Evolutionary conservation across 2,888 invertebrate genomes (phyloP).

Genomic region (Eugnorisma glareosa): DNA sequence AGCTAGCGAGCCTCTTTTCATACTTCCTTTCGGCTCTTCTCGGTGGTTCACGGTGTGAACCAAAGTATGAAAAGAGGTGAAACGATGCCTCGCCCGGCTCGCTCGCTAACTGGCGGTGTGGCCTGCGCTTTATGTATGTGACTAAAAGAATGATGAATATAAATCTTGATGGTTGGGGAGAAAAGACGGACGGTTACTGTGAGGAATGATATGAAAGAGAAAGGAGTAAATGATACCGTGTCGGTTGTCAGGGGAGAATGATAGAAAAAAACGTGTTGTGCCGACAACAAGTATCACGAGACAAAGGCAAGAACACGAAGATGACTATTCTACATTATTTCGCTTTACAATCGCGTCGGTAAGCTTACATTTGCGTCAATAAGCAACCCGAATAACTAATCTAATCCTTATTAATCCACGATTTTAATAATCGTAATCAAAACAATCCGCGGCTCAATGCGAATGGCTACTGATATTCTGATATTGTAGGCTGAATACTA

Average conservation of each 20-base stretch:
- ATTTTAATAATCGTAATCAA: conserved; percentile 41
- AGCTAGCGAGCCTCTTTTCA: too few relatives aligned
- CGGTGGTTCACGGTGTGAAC: too few relatives aligned
- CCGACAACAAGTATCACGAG: background rate
- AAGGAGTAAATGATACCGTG: background rate
- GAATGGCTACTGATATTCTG: conserved; percentile 31
- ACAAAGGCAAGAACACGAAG: background rate
- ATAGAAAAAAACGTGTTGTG: background rate
- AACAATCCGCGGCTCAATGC: conserved; percentile 25
- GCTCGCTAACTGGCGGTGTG: too few relatives aligned
- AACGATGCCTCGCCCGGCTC: too few relatives aligned
- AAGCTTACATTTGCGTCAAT: conserved; percentile 2
- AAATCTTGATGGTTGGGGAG: background rate
- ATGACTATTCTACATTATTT: background rate
- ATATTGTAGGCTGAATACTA: conserved; percentile 29
- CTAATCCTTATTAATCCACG: conserved; percentile 43
- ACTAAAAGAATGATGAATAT: background rate
- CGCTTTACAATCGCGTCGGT: background rate
- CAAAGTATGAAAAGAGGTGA: too few relatives aligned
- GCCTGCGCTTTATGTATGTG: too few relatives aligned
- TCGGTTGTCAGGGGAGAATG: background rate
- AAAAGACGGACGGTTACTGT: background rate
- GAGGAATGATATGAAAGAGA: background rate
- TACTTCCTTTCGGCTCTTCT: too few relatives aligned
- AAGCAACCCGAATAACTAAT: background rate